Percentiles rank a stretch among this genome's conserved stretches.
phyloP scores from a whole-genome alignment of 37 sponge, comb jelly and placozoan species.

The Halisarca cf. caerulea region DNA sequence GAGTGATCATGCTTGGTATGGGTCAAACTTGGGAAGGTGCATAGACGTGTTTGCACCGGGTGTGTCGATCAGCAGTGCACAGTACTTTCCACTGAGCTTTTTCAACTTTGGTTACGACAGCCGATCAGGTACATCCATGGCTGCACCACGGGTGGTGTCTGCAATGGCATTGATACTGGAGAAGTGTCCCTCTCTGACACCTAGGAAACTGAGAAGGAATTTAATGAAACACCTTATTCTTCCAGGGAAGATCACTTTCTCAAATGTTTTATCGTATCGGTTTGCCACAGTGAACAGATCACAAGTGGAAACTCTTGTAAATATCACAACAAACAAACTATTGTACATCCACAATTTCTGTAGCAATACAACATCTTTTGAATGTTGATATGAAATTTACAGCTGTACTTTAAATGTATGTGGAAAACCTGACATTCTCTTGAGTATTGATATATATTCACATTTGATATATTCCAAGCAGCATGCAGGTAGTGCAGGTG shows the following conservation, averaged over 20 bases:
- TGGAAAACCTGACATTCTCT: too few species aligned
- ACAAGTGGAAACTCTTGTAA: not conserved
- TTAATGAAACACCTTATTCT: not conserved
- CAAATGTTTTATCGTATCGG: too few species aligned
- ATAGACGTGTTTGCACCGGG: constrained; percentile 78
- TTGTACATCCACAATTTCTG: not conserved
- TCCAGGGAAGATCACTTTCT: not conserved
- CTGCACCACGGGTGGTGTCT: constrained; percentile 69
- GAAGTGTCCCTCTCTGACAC: constrained; percentile 52
- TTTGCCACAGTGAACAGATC: too few species aligned
- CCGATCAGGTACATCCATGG: constrained; percentile 48
- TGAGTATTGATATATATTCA: too few species aligned
- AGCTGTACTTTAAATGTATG: not conserved
- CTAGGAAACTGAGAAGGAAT: constrained; percentile 26
- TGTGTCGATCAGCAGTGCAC: constrained; percentile 27
- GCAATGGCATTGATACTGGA: constrained; percentile 66
- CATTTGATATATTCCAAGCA: too few species aligned
- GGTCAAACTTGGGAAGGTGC: constrained; percentile 50
- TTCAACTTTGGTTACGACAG: not conserved
- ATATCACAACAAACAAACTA: not conserved
- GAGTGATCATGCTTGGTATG: constrained; percentile 2
- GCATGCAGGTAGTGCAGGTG: too few species aligned
- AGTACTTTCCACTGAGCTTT: not conserved
- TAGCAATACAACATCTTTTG: not conserved
- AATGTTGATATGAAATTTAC: not conserved